phyloP scores from a whole-genome alignment of 2,113 vertebrate genomes.

The Pristiophorus japonicus region DNA sequence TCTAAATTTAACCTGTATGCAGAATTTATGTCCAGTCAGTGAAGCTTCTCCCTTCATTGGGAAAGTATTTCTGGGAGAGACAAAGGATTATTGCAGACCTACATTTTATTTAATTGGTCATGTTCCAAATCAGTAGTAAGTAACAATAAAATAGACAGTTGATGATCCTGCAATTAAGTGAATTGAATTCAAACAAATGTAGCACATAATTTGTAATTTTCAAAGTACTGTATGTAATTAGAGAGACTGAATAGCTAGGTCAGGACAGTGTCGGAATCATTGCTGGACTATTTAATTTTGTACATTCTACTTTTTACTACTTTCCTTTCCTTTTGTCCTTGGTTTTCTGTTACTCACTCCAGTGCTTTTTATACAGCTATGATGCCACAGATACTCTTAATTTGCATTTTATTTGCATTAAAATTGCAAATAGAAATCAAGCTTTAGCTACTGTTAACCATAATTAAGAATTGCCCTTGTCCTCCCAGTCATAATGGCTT shows the following conservation, averaged over 20 bases:
- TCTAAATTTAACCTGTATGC: background rate
- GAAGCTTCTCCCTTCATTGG: background rate
- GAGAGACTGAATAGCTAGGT: background rate
- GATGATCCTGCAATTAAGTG: slow-evolving; percentile 23
- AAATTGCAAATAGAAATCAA: background rate
- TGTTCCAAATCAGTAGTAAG: background rate
- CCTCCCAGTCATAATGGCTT: background rate
- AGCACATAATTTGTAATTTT: slow-evolving; percentile 19
- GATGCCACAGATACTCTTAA: background rate
- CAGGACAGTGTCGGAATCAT: slow-evolving; percentile 16
- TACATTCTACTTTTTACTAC: background rate
- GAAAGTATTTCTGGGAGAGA: background rate
- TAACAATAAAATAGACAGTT: slow-evolving; percentile 31
- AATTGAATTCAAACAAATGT: slow-evolving; percentile 24
- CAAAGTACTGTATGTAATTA: slow-evolving; percentile 15
- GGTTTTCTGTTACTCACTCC: background rate
- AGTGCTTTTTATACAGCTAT: background rate
- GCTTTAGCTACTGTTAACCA: background rate
- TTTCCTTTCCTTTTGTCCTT: background rate
- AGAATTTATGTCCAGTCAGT: background rate
- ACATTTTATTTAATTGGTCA: slow-evolving; percentile 16
- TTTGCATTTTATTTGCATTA: background rate
- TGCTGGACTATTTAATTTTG: background rate
- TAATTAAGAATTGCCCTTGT: background rate
- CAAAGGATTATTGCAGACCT: background rate